Evolutionary conservation across 2,113 vertebrate genomes (phyloP).

Genomic region (zebrafish (Danio rerio)): GRCz12tu NC_133188.1:37726501-37727000

Average conservation of each 20-base stretch:
- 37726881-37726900: not conserved
- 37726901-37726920: too few relatives aligned
- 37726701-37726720: not conserved
- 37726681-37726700: not conserved
- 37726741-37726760: constrained; percentile 2
- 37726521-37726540: constrained; percentile 29
- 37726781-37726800: not conserved
- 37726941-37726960: not conserved
- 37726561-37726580: not conserved
- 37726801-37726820: not conserved
- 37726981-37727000: too few relatives aligned
- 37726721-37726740: not conserved
- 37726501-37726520: constrained; percentile 53
- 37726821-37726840: not conserved
- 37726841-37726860: not conserved
- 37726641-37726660: not conserved
- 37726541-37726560: constrained; percentile 15
- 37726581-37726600: not conserved
- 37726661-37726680: not conserved
- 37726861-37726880: constrained; percentile 14
- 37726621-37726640: not conserved
- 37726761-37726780: not conserved
- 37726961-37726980: not conserved
- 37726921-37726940: not conserved
- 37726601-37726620: constrained; percentile 16